phyloP scores from a whole-genome alignment of 2,888 invertebrate genomes.

The Dioctria rufipes region DNA sequence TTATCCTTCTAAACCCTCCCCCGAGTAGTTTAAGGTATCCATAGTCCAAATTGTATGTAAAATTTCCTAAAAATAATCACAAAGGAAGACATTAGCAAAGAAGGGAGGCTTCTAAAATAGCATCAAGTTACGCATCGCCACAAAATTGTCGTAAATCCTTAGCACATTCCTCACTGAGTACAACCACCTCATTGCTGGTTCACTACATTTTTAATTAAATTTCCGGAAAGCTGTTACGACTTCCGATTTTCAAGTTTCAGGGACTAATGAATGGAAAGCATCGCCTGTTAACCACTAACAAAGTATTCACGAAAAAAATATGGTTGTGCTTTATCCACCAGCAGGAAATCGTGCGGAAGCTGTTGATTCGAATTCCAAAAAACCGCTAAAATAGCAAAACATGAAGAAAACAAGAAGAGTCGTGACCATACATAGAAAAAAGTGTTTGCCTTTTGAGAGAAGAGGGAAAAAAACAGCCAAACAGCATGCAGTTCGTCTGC shows the following conservation, averaged over 20 bases:
- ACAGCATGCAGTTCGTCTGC: slow-evolving; percentile 55
- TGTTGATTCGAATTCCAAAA: slow-evolving; percentile 26
- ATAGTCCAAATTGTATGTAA: too few species aligned
- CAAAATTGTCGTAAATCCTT: slow-evolving; percentile 8
- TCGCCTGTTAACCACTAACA: slow-evolving; percentile 8
- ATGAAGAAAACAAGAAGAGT: too few species aligned
- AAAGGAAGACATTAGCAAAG: too few species aligned
- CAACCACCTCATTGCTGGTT: not conserved
- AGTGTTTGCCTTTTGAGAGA: too few species aligned
- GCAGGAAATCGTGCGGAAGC: not conserved
- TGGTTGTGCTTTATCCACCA: not conserved
- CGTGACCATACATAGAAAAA: too few species aligned
- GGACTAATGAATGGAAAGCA: slow-evolving; percentile 21
- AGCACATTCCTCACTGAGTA: not conserved
- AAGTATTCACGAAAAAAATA: not conserved
- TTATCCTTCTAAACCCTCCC: too few species aligned
- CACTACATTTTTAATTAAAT: slow-evolving; percentile 25
- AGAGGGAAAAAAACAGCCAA: slow-evolving; percentile 54
- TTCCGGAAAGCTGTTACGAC: slow-evolving; percentile 20
- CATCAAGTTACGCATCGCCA: not conserved
- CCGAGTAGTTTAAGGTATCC: too few species aligned
- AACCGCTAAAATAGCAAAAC: not conserved
- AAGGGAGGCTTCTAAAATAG: too few species aligned
- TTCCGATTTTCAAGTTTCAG: slow-evolving; percentile 9
- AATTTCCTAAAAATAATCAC: too few species aligned